Percentiles rank a stretch among this genome's conserved stretches.
These are phyloP conservation scores for Thaumatotibia leucotreta DNA, from an alignment of 1,140 invertebrate genomes.

Conservation along the genomic window DNA sequence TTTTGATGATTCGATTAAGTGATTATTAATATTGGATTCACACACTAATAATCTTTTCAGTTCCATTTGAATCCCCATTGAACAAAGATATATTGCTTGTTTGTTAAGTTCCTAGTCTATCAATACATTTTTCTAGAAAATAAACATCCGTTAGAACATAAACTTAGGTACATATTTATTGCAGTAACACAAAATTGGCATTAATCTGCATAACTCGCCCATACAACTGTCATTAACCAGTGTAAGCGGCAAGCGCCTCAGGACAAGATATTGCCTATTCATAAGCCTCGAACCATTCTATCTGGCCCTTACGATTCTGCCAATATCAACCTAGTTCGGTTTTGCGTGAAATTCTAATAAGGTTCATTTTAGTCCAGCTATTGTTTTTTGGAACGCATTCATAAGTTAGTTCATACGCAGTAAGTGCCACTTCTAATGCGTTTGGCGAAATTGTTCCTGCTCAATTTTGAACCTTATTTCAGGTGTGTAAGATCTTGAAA, in stretches of 20 bases:
- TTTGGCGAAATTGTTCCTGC: neutral
- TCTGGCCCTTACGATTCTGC: neutral
- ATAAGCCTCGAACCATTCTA: slow-evolving; percentile 33
- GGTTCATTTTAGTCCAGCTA: neutral
- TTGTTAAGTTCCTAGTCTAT: neutral
- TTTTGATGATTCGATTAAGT: no score
- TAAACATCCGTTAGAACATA: slow-evolving; percentile 10
- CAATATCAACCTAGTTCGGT: neutral
- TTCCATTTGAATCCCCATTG: neutral
- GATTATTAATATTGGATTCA: no score
- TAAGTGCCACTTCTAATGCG: neutral
- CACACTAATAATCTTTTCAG: no score
- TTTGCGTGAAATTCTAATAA: neutral
- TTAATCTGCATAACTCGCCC: slow-evolving; percentile 57
- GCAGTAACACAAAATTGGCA: slow-evolving; percentile 41
- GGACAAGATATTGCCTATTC: slow-evolving; percentile 62
- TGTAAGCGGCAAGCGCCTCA: slow-evolving; percentile 46
- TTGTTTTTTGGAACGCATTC: neutral
- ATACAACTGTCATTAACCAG: slow-evolving; percentile 62
- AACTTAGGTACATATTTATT: slow-evolving; percentile 2
- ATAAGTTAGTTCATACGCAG: neutral
- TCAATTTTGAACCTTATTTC: neutral
- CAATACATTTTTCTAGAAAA: neutral
- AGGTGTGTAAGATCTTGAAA: neutral
- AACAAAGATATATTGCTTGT: neutral